Base-by-base conservation (phyloP, 2,797 vertebrate genomes). In the Adrianichthys oophorus region DNA sequence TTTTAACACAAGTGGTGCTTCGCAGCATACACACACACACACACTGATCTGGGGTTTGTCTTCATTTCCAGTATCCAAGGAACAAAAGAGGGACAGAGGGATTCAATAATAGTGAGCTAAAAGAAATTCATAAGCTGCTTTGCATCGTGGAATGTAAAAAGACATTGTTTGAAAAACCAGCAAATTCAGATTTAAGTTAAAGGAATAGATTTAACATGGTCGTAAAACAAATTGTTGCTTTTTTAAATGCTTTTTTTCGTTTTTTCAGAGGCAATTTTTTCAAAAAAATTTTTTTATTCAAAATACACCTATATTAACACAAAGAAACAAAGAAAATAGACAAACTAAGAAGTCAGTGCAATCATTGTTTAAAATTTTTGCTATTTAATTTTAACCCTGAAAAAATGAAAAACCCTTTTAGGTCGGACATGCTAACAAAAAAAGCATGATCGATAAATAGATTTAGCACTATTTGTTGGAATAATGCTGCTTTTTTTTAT, bases 301-400 rank as follows among this genome's bases (percentile, higher is more conserved):
- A 16, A 59, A 61, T 47, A 52, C 64, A 47, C 46, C 43, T 56
- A 14, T 51, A 64, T 42, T 37, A 10, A 48, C 43, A 65, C 48
- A 18, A 72, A 65, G 29, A 68, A 12, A 61, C 53, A 52, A 24
- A 49, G 44, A 40, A 52, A 17, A 74, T 56, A 70, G 48, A 41
- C 58, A 48, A 50, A 52, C 65, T 47, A 66, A 62, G 56, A 85
- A 81, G 60, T 64, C 72, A 79, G 80, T 76, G 71, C 48, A 40
- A 54, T 87, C 84, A 84, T 79, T 89, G 85, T 87, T 85, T 60
- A 44, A 47, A 76, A 82, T 79, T 73, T 15, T 52, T 78, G 70
- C 70, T 68, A 50, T 66, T 60, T 70, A 56, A 59, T 40, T 48
- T 40, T n/a, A 21, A 45, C 65, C 44, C 42, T 67, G 67, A 82